Percentiles rank a stretch among this genome's conserved stretches.
Conservation (phyloP, 2,888 invertebrate species). For the Ophion obscuratus region DNA sequence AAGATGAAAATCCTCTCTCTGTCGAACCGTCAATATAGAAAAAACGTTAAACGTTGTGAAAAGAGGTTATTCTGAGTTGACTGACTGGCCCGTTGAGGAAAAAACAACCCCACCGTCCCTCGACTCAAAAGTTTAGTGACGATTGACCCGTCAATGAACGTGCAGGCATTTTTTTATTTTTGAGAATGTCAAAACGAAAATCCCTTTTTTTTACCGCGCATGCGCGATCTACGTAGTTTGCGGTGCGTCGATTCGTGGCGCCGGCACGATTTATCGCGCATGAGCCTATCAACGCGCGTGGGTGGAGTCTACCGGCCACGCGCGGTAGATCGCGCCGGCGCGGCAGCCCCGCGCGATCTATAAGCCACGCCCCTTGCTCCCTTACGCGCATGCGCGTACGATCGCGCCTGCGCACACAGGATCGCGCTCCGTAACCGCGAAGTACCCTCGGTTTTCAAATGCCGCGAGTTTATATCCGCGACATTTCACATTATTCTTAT, state of each 20-base stretch:
- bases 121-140: not conserved
- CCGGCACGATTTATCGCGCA: not conserved
- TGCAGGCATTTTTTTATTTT: not conserved
- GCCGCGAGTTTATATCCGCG: not conserved
- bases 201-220: not conserved
- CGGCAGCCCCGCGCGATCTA: too few relatives aligned
- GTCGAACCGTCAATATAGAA: not conserved
- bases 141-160: not conserved
- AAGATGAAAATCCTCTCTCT: constrained; percentile 3
- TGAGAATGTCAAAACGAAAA: not conserved
- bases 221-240: not conserved
- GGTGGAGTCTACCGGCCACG: not conserved
- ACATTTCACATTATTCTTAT: not conserved
- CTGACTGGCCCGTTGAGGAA: not conserved
- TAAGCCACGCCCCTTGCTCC: not conserved
- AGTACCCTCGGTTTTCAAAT: not conserved
- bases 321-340: not conserved
- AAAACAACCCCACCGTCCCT: too few relatives aligned
- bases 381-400: not conserved
- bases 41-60: not conserved
- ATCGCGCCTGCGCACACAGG: not conserved
- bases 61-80: not conserved
- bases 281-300: not conserved
- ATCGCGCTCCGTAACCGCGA: not conserved
- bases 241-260: not conserved